phyloP scores from a whole-genome alignment of 2,888 invertebrate species.

The Malthinus seriepunctatus region DNA sequence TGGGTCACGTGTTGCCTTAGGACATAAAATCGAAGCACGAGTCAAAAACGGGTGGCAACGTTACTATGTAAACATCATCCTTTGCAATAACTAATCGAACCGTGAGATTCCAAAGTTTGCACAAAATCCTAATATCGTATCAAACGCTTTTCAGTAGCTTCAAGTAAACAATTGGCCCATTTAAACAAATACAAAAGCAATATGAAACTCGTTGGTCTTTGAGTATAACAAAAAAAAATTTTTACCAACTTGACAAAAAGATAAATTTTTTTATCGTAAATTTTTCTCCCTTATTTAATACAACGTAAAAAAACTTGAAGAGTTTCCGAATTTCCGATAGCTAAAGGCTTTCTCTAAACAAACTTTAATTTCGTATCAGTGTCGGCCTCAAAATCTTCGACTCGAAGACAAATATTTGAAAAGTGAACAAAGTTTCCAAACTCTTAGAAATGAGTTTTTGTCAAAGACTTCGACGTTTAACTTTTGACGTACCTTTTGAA shows the following conservation, averaged over 20 bases:
- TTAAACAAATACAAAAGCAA: background rate
- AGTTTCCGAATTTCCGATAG: conserved; percentile 26
- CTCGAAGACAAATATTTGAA: conserved; percentile 36
- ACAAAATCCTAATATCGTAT: background rate
- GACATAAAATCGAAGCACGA: conserved; percentile 17
- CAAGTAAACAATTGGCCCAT: background rate
- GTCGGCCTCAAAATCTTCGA: conserved; percentile 21
- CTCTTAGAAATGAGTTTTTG: conserved; percentile 39
- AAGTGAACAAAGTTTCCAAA: conserved; percentile 31
- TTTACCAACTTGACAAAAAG: no score
- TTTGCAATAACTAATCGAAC: conserved; percentile 19
- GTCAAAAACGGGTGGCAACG: conserved; percentile 11
- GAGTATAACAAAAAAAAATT: background rate
- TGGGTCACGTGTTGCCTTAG: conserved; percentile 16
- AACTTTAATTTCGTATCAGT: conserved; percentile 27
- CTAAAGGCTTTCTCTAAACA: conserved; percentile 18
- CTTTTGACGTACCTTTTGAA: conserved; percentile 15
- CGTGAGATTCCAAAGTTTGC: conserved; percentile 11
- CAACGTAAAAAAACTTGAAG: conserved; percentile 11
- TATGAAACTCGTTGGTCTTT: background rate
- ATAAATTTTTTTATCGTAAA: background rate
- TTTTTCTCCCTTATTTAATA: background rate
- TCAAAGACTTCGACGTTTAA: conserved; percentile 34
- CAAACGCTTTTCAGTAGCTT: background rate
- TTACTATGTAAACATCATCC: conserved; percentile 14